These are phyloP conservation scores for Polymixis lichenea DNA, from an alignment of 2,888 invertebrate species.

Conservation along the genomic window DNA sequence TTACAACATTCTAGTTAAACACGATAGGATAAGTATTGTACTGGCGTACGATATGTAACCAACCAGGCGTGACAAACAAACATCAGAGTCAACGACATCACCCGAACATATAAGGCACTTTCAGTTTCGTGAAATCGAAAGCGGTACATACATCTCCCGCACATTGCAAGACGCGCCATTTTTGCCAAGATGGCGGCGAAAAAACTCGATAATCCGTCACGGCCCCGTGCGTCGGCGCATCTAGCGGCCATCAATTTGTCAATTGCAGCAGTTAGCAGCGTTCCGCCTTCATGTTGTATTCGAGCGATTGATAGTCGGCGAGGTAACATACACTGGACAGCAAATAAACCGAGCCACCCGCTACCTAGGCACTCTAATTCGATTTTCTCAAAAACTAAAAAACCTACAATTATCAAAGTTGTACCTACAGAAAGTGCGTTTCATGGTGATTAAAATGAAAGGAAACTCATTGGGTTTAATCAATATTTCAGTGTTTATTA, in stretches of 20 bases:
- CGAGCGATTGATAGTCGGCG: slow-evolving; percentile 49
- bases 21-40: slow-evolving; percentile 82
- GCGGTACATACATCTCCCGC: slow-evolving; percentile 84
- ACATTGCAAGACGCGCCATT: slow-evolving; percentile 80
- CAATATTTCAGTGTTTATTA: too few relatives aligned
- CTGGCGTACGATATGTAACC: slow-evolving; percentile 77
- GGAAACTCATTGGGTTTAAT: too few relatives aligned
- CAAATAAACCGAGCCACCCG: too few relatives aligned
- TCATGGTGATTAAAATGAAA: too few relatives aligned
- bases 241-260: slow-evolving; percentile 82
- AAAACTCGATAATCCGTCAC: slow-evolving; percentile 85
- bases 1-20: slow-evolving; percentile 82
- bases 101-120: slow-evolving; percentile 88
- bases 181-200: slow-evolving; percentile 84
- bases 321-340: too few relatives aligned
- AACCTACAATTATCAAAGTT: too few relatives aligned
- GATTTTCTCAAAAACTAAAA: too few relatives aligned
- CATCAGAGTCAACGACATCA: slow-evolving; percentile 88
- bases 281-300: slow-evolving; percentile 66
- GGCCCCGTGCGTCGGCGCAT: slow-evolving; percentile 76
- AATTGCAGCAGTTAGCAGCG: slow-evolving; percentile 71
- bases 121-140: slow-evolving; percentile 90
- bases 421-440: too few relatives aligned
- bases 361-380: too few relatives aligned
- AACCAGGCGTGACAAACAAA: slow-evolving; percentile 89